phyloP scores from a whole-genome alignment of 2,797 vertebrate species.

The Coluber constrictor region DNA sequence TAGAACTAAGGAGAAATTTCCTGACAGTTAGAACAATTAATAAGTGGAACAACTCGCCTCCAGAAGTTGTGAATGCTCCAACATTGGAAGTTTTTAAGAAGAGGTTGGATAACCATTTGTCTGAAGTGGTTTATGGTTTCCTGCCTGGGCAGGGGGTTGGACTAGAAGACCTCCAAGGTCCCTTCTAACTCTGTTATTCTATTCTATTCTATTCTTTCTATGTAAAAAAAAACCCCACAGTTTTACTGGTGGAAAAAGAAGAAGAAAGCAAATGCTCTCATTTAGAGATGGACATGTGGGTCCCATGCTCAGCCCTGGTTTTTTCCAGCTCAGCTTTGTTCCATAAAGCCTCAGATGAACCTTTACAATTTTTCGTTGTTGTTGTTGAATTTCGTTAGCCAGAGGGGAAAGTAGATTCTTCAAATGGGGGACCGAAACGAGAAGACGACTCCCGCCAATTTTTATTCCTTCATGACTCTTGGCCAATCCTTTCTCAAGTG shows the following conservation, averaged over 20 bases:
- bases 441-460: neutral
- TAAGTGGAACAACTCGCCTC: too few relatives aligned
- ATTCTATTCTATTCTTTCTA: neutral
- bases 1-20: too few relatives aligned
- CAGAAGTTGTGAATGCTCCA: too few relatives aligned
- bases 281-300: neutral
- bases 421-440: neutral
- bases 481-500: constrained; percentile 10
- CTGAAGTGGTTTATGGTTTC: too few relatives aligned
- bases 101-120: too few relatives aligned
- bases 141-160: too few relatives aligned
- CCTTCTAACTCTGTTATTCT: too few relatives aligned
- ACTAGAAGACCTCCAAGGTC: too few relatives aligned
- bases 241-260: neutral
- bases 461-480: neutral
- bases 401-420: neutral
- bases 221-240: too few relatives aligned
- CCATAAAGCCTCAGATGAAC: neutral
- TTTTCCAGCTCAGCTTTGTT: neutral
- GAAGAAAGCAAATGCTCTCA: neutral
- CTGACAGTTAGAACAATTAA: too few relatives aligned
- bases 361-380: neutral
- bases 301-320: neutral
- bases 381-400: neutral
- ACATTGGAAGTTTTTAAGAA: too few relatives aligned